These are phyloP conservation scores for Melanostoma scalare DNA, from an alignment of 2,888 invertebrate genomes.

Conservation along the genomic window DNA sequence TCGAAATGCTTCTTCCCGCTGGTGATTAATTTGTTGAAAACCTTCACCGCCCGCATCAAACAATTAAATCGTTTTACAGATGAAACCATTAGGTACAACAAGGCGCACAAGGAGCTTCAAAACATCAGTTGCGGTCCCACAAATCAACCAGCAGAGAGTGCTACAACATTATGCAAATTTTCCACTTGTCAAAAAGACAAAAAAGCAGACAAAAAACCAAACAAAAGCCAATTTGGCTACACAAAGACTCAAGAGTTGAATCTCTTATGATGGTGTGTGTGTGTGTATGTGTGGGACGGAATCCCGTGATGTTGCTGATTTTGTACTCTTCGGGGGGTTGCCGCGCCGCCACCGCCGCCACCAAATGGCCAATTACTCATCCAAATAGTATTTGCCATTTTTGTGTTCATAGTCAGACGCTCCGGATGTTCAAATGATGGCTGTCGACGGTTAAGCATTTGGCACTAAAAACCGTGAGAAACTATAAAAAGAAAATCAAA, in stretches of 20 bases:
- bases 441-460: slow-evolving; percentile 49
- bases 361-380: slow-evolving; percentile 62
- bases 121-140: slow-evolving; percentile 46
- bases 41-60: slow-evolving; percentile 54
- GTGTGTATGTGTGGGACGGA: slow-evolving; percentile 44
- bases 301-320: slow-evolving; percentile 38
- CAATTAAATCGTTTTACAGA: slow-evolving; percentile 57
- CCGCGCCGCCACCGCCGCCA: not conserved
- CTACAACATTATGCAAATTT: slow-evolving; percentile 67
- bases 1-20: slow-evolving; percentile 35
- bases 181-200: slow-evolving; percentile 46
- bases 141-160: slow-evolving; percentile 50
- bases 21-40: slow-evolving; percentile 56
- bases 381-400: slow-evolving; percentile 48
- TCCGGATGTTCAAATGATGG: slow-evolving; percentile 55
- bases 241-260: slow-evolving; percentile 1
- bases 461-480: slow-evolving; percentile 56
- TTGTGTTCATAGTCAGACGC: slow-evolving; percentile 5
- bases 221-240: slow-evolving; percentile 7
- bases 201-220: not conserved
- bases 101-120: slow-evolving; percentile 8
- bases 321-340: slow-evolving; percentile 9
- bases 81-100: slow-evolving; percentile 13
- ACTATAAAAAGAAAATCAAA: slow-evolving; percentile 20
- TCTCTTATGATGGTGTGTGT: slow-evolving; percentile 1